phyloP scores from a whole-genome alignment of 2,888 invertebrate species.

The Tenthredo amoena region DNA sequence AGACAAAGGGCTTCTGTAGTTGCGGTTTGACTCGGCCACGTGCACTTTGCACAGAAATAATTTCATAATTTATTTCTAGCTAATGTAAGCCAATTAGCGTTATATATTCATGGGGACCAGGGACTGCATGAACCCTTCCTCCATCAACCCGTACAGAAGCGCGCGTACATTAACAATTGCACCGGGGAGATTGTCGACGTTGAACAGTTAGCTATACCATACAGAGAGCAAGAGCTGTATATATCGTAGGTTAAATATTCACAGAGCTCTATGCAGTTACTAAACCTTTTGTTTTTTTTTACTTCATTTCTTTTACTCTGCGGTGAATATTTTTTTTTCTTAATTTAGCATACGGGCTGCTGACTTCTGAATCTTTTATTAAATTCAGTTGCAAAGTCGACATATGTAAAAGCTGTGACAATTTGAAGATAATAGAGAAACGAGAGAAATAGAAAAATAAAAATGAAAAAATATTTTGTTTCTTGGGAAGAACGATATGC shows the following conservation, averaged over 20 bases:
- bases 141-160: not conserved
- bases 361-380: not conserved
- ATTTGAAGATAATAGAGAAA: not conserved
- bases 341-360: not conserved
- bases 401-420: not conserved
- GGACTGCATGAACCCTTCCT: not conserved
- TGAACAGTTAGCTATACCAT: not conserved
- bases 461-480: not conserved
- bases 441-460: not conserved
- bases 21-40: not conserved
- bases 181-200: conserved; percentile 1
- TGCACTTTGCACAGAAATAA: not conserved
- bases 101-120: conserved; percentile 34
- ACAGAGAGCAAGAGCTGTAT: not conserved
- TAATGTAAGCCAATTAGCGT: conserved; percentile 46
- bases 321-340: not conserved
- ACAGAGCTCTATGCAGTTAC: not conserved
- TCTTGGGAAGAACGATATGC: not conserved
- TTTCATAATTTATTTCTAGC: conserved; percentile 26
- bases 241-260: conserved; percentile 24
- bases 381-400: not conserved
- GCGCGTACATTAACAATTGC: conserved; percentile 10
- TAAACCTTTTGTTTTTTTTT: not conserved
- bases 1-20: conserved; percentile 56
- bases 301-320: not conserved